Evolutionary conservation across 1,140 invertebrate genomes (phyloP), one percentile per base, ranked within the genome.

Genomic region (Thrips palmi): DNA sequence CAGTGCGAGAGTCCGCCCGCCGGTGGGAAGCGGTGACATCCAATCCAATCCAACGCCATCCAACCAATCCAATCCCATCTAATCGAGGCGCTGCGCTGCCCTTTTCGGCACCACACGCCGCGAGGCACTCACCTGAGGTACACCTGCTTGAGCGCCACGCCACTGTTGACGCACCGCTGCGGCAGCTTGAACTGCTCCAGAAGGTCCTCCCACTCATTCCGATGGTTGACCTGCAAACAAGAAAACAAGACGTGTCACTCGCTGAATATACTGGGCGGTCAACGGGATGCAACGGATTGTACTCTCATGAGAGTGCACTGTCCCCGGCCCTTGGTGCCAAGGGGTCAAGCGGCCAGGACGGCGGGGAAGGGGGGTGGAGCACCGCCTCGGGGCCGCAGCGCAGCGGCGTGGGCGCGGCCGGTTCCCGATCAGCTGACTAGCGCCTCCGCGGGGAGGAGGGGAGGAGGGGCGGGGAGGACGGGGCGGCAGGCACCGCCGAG

Each of bases 71-170:
- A 20, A 33, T 8, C 31, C 31, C 14, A 33, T 8, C 31, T 17
- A 33, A 11, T 17, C 8, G 15, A 32, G 1, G 12, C 22, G 11
- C 15, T 14, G 6, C n/a, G 31, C 31, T 6, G 8, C 15, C 18
- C 22, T 14, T 22, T 3, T 24, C 22, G 14, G 28, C 32, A 33
- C 33, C 10, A 24, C 19, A 30, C 27, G 19, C 27, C 38, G 21
- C 38, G 12, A 17, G 21, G 27, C 23, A 70, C 65, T 70, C 69
- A 86, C 65, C 82, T 76, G 41, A 85, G 67, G 57, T 92, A 93
- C 46, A 91, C 77, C 57, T 82, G 76, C 55, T 89, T 85, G 20
- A 93, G 64, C 35, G 81, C 76, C 28, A 88, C 77, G 34, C 77
- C 75, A 37, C 77, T 80, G 64, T 92, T 92, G 12, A 86, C 71